Percentiles rank a stretch among this genome's conserved stretches.
These are phyloP conservation scores for Pterocles gutturalis DNA, from an alignment of 2,113 vertebrate species.

Conservation along the genomic window DNA sequence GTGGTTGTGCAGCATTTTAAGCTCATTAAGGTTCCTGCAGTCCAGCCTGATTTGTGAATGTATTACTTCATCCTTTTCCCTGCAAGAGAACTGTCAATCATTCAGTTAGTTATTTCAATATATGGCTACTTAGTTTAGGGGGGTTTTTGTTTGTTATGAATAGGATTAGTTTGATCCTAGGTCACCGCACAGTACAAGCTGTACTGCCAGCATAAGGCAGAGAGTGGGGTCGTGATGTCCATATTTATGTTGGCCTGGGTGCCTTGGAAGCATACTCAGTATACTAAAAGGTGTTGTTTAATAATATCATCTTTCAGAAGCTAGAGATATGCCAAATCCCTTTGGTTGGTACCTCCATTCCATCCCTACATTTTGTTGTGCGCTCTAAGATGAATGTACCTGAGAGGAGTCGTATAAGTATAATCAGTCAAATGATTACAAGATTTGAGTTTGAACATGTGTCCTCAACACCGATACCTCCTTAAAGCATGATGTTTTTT, in stretches of 20 bases:
- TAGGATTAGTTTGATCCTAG: not conserved
- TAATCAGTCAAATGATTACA: not conserved
- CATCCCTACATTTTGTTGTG: not conserved
- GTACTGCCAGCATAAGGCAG: not conserved
- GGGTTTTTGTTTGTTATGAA: not conserved
- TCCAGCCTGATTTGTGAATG: not conserved
- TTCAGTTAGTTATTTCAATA: not conserved
- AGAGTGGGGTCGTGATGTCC: not conserved
- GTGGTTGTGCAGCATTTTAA: not conserved
- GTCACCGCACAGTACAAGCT: not conserved
- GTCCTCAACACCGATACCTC: not conserved
- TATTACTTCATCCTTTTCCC: not conserved
- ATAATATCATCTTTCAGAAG: not conserved
- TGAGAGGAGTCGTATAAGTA: not conserved
- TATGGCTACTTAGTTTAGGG: not conserved
- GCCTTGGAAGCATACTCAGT: not conserved
- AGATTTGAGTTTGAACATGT: not conserved
- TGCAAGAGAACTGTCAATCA: not conserved
- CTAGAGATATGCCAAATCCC: not conserved
- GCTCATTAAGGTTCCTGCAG: not conserved
- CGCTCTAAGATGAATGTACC: not conserved
- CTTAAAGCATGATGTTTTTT: not conserved
- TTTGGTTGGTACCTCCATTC: not conserved
- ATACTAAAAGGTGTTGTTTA: not conserved
- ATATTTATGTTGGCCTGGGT: not conserved